Percentiles rank a stretch among this genome's conserved stretches.
These are phyloP conservation scores for Eristalis arbustorum DNA, from an alignment of 2,888 invertebrate species.

Conservation along the genomic window DNA sequence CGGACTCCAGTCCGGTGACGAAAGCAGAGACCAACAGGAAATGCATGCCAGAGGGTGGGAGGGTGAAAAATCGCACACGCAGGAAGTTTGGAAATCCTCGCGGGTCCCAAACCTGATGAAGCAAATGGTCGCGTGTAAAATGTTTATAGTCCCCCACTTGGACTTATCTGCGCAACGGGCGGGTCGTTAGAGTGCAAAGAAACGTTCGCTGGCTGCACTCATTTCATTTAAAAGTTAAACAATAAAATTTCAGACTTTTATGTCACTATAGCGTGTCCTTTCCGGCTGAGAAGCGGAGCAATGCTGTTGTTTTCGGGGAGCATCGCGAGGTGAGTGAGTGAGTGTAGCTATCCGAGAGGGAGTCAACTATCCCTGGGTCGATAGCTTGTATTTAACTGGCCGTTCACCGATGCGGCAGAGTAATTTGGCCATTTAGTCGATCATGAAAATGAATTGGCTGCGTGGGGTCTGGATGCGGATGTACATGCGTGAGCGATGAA, in stretches of 20 bases:
- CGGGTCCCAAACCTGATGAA: conserved; percentile 28
- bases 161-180: conserved; percentile 47
- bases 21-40: background rate
- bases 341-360: background rate
- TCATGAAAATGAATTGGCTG: background rate
- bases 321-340: background rate
- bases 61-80: conserved; percentile 7
- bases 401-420: background rate
- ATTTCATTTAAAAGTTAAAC: conserved; percentile 56
- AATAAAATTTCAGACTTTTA: conserved; percentile 57
- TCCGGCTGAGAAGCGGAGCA: too few relatives aligned
- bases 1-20: background rate
- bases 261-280: conserved; percentile 28
- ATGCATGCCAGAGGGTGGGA: background rate
- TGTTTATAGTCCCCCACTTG: conserved; percentile 48
- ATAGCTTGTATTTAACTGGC: background rate
- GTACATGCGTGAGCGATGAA: background rate
- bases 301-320: background rate
- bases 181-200: conserved; percentile 36
- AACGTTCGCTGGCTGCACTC: conserved; percentile 46
- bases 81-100: conserved; percentile 27
- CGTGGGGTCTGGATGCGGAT: background rate
- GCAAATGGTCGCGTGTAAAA: conserved; percentile 57
- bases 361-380: conserved; percentile 1
- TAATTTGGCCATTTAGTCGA: background rate